Conservation (phyloP, 1,140 invertebrate genomes). For the Conus betulinus region DNA sequence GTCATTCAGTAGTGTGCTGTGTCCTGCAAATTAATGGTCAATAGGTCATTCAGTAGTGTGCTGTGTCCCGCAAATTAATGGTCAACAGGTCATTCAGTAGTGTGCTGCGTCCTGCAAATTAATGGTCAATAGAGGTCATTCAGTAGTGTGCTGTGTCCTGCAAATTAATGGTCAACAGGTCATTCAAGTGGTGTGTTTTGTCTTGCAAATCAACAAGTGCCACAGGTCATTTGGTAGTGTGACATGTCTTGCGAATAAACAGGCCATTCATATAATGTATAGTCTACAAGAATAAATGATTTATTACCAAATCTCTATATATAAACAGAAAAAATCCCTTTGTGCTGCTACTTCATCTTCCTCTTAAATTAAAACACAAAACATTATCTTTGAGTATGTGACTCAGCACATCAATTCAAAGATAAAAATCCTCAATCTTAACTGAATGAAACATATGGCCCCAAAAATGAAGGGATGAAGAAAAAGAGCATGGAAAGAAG, state of each 20-base stretch:
- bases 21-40: not conserved
- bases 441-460: no score
- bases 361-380: not conserved
- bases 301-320: not conserved
- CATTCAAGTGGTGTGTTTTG: not conserved
- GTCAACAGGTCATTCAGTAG: not conserved
- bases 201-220: no score
- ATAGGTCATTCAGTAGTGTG: not conserved
- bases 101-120: not conserved
- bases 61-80: not conserved
- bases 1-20: not conserved
- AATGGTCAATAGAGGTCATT: not conserved
- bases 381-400: no score
- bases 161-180: not conserved
- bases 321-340: no score
- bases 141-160: not conserved
- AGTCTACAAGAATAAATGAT: not conserved
- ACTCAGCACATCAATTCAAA: no score
- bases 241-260: not conserved
- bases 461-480: no score
- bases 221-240: not conserved
- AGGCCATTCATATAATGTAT: not conserved
- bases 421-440: not conserved
- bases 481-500: no score
- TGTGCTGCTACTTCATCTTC: no score